Conservation (phyloP, 2,113 vertebrate species). For the Epinephelus lanceolatus region DNA sequence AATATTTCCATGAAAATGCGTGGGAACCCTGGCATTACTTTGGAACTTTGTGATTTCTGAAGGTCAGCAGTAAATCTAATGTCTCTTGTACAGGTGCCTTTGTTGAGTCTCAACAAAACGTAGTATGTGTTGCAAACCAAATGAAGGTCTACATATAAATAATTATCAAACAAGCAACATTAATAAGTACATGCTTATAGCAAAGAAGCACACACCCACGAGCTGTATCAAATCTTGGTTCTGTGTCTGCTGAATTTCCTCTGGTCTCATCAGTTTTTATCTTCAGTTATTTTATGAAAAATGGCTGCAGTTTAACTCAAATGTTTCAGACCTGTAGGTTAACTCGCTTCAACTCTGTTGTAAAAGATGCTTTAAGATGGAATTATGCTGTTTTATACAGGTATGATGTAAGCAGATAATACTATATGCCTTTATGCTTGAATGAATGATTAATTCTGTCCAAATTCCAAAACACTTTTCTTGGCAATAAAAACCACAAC, state of each 20-base stretch:
- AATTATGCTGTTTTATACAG: slow-evolving; percentile 34
- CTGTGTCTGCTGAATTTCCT: slow-evolving; percentile 4
- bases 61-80: slow-evolving; percentile 4
- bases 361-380: slow-evolving; percentile 32
- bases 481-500: slow-evolving; percentile 57
- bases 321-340: background rate
- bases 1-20: no score
- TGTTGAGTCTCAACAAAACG: slow-evolving; percentile 31
- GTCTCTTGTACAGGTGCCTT: slow-evolving; percentile 17
- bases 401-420: slow-evolving; percentile 20
- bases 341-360: slow-evolving; percentile 23
- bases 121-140: slow-evolving; percentile 31
- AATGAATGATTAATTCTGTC: slow-evolving; percentile 20
- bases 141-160: slow-evolving; percentile 68
- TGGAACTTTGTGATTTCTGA: slow-evolving; percentile 17
- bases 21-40: background rate
- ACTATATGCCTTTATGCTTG: slow-evolving; percentile 17
- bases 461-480: slow-evolving; percentile 36
- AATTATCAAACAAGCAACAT: slow-evolving; percentile 38
- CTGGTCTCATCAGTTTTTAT: slow-evolving; percentile 8
- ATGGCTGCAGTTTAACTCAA: slow-evolving; percentile 12
- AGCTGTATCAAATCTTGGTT: slow-evolving; percentile 3
- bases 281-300: slow-evolving; percentile 6
- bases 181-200: slow-evolving; percentile 42
- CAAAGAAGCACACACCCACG: slow-evolving; percentile 9